Conservation (phyloP, 2,888 invertebrate species). For the Rhyacophila evoluta region DNA sequence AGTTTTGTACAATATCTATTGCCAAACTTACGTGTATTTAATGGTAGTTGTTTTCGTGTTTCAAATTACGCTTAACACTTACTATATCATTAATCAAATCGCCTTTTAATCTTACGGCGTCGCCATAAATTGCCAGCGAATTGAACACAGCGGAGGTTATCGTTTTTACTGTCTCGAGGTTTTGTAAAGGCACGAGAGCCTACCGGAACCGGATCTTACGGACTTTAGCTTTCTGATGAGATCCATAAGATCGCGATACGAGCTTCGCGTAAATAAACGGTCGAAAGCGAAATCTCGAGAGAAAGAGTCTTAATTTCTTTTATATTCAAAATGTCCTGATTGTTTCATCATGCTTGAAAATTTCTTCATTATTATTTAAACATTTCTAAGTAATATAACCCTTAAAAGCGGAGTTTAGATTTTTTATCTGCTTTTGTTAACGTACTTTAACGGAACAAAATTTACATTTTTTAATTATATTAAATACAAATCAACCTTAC, state of each 20-base stretch:
- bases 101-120: neutral
- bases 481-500: too few species aligned
- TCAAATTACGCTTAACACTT: conserved; percentile 7
- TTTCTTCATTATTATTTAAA: neutral
- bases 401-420: too few species aligned
- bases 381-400: neutral
- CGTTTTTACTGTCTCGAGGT: neutral
- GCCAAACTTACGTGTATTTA: neutral
- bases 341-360: neutral
- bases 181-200: neutral
- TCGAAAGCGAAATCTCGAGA: neutral
- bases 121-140: conserved; percentile 5
- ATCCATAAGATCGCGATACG: neutral
- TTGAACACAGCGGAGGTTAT: neutral
- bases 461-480: too few species aligned
- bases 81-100: conserved; percentile 14
- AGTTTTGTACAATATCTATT: too few species aligned
- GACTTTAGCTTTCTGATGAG: conserved; percentile 22
- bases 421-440: too few species aligned
- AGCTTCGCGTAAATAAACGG: neutral
- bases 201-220: conserved; percentile 18
- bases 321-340: neutral
- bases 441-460: too few species aligned
- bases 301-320: neutral
- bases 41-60: conserved; percentile 1